These are phyloP conservation scores for Amblyopsis hoosieri DNA, from an alignment of 2,797 vertebrate species.

Conservation along the genomic window DNA sequence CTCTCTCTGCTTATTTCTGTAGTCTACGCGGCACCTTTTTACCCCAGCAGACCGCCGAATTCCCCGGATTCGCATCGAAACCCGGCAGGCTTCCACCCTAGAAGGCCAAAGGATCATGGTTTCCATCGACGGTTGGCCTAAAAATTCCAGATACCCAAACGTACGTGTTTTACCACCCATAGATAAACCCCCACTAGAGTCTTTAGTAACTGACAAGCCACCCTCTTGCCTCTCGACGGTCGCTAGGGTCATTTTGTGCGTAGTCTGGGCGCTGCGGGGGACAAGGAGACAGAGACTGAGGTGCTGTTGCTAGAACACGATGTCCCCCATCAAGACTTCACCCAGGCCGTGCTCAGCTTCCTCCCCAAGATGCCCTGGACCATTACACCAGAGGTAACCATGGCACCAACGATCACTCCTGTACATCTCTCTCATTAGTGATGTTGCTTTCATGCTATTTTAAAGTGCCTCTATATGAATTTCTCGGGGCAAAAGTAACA, in stretches of 20 bases:
- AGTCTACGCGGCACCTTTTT: conserved; percentile 96
- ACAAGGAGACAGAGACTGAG: conserved; percentile 94
- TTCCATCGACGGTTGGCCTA: conserved; percentile 95
- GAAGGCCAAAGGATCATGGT: conserved; percentile 95
- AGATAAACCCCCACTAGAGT: background rate
- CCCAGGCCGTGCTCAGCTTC: conserved; percentile 91
- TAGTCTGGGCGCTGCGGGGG: conserved; percentile 88
- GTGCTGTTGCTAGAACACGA: conserved; percentile 96
- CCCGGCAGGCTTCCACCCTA: conserved; percentile 86
- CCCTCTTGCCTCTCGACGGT: background rate
- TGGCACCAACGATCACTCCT: background rate
- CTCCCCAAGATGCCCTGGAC: conserved; percentile 94
- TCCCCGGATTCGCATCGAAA: conserved; percentile 95
- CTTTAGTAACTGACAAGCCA: background rate
- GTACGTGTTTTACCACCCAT: conserved; percentile 38
- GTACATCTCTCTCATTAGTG: background rate
- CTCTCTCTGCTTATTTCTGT: conserved; percentile 7
- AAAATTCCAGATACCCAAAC: conserved; percentile 95
- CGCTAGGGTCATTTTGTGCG: conserved; percentile 95
- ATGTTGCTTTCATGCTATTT: background rate
- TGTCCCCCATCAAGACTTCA: conserved; percentile 95
- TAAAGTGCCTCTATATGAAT: too few species aligned
- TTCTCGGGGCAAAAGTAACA: too few species aligned
- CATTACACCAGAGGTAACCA: conserved; percentile 86
- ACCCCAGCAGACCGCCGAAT: conserved; percentile 94